Percentiles rank a stretch among this genome's conserved stretches.
Evolutionary conservation across 2,888 invertebrate species (phyloP).

Genomic region (Agrotis segetum): DNA sequence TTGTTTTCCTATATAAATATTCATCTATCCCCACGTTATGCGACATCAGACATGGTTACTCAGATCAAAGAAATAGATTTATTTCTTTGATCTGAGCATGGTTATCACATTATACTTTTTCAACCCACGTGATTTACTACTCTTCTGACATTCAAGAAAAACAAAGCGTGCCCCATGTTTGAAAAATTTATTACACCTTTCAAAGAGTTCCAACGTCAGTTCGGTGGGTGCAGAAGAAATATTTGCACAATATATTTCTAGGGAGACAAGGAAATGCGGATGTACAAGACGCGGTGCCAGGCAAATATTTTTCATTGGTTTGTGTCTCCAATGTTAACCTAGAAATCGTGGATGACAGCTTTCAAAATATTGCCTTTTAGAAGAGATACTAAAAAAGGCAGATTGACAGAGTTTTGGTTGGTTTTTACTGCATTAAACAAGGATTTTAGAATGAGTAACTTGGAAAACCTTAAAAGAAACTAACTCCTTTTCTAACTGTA

Average conservation of each 20-base stretch:
- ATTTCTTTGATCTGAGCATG: no score
- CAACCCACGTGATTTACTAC: slow-evolving; percentile 13
- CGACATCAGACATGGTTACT: background rate
- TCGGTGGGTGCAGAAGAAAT: slow-evolving; percentile 47
- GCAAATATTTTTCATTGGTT: slow-evolving; percentile 45
- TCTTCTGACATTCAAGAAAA: slow-evolving; percentile 6
- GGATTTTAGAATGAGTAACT: no score
- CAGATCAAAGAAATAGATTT: no score
- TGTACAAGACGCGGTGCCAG: slow-evolving; percentile 15
- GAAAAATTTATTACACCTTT: slow-evolving; percentile 35
- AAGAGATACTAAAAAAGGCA: no score
- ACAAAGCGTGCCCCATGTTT: slow-evolving; percentile 22
- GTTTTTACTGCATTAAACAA: no score
- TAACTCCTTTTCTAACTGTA: no score
- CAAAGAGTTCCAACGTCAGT: slow-evolving; percentile 34
- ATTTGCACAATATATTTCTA: slow-evolving; percentile 57
- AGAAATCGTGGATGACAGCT: background rate
- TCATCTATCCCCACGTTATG: no score
- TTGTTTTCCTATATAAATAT: background rate
- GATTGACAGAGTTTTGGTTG: background rate
- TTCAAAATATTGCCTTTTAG: no score
- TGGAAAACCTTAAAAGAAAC: no score
- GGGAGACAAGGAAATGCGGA: slow-evolving; percentile 38
- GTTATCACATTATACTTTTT: slow-evolving; percentile 13
- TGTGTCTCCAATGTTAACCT: slow-evolving; percentile 17